Base-by-base conservation (phyloP, 2,113 vertebrate species). In the Eulacestoma nigropectus region DNA sequence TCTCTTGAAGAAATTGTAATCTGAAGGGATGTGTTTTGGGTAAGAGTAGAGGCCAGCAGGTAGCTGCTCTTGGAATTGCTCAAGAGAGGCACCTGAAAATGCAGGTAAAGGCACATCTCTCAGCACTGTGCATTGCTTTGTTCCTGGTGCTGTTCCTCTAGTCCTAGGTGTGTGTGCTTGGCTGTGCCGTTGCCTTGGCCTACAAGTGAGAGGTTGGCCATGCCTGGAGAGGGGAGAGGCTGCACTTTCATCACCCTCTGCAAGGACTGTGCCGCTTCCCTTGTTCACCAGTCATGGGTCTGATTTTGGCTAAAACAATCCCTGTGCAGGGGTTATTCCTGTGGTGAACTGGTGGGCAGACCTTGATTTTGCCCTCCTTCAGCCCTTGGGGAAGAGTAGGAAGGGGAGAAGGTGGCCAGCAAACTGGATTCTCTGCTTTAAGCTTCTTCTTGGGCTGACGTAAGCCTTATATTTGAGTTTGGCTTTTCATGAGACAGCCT, bases 141-240 rank as follows among this genome's bases (percentile, higher is more conserved):
- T 37, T 77, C 84, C 53, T 37, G 37, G 27, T 52, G 53, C 37
- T 68, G 35, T 7, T 52, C 37, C 27, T 52, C 12, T 20, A 20
- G 55, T 13, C 46, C 46, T 13, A 20, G 18, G 14, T 16, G 37
- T 33, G 30, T 21, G 39, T 86, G 37, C 46, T 37, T 46, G 46
- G 32, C 46, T 68, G 73, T 52, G 73, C 18, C 46, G 46, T 77
- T 37, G 37, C 46, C 44, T 68, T 77, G 63, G 33, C 33, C 63
- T 60, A 2, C 37, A 37, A 0, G 0, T 18, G 46, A 60, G 33
- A 60, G 33, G 18, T 13, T 69, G 37, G 39, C 37, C 29, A 25
- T 53, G 60, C 19, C 73, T 62, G 46, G 55, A 33, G 73, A 53
- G 18, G 33, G 33, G 18, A 27, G 19, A 46, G 18, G 55, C 84